Evolutionary conservation across 2,888 invertebrate species (phyloP).

Genomic region (Heliothis peltigera): DNA sequence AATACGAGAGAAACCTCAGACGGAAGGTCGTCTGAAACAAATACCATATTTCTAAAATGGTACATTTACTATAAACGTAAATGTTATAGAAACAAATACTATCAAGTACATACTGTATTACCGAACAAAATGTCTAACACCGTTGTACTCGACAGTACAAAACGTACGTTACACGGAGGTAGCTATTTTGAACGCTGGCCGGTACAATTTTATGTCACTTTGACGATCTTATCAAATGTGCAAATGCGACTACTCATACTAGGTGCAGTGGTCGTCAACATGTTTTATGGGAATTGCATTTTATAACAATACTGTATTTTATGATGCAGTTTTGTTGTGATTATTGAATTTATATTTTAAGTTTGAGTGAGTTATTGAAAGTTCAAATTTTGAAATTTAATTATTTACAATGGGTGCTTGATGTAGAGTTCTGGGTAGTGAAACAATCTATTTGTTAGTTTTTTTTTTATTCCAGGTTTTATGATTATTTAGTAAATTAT

Average conservation of each 20-base stretch:
- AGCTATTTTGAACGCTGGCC: conserved; percentile 61
- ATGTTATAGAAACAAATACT: conserved; percentile 1
- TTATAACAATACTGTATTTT: not conserved
- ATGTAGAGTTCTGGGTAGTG: no score
- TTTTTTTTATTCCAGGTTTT: no score
- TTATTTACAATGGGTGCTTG: no score
- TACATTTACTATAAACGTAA: not conserved
- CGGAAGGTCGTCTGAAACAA: no score
- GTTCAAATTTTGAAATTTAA: not conserved
- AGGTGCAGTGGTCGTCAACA: conserved; percentile 57
- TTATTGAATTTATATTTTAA: not conserved
- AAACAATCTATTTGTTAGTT: no score
- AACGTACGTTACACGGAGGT: conserved; percentile 61
- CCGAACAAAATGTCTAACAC: conserved; percentile 5
- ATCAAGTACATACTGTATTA: not conserved
- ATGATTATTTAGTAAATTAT: no score
- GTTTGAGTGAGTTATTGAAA: not conserved
- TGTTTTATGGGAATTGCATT: conserved; percentile 2
- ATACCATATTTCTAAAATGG: not conserved
- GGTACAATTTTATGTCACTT: conserved; percentile 83
- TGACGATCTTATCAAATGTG: conserved; percentile 81
- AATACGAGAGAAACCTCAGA: no score
- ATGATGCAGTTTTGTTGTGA: not conserved
- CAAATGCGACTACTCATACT: conserved; percentile 71
- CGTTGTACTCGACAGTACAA: conserved; percentile 44